Percentiles rank a stretch among this genome's conserved stretches.
Conservation (phyloP, 2,888 invertebrate species). For the Scaptomyza polygonia region DNA sequence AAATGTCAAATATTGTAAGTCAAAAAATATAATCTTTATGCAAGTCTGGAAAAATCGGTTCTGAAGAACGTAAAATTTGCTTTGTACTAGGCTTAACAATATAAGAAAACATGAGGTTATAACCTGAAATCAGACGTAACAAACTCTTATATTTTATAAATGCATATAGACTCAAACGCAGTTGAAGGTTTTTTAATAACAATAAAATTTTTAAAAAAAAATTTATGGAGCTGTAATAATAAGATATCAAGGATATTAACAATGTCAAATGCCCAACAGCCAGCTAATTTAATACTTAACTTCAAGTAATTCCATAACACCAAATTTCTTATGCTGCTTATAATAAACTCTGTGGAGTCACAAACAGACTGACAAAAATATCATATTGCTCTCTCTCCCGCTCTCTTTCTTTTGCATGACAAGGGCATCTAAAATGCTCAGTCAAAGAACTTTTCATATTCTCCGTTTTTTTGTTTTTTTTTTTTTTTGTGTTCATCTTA, state of each 20-base stretch:
- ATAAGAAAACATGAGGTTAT: too few species aligned
- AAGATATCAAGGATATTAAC: not conserved
- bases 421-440: slow-evolving; percentile 56
- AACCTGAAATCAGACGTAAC: too few species aligned
- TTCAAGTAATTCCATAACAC: not conserved
- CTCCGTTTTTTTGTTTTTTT: slow-evolving; percentile 31
- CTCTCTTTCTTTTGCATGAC: slow-evolving; percentile 1
- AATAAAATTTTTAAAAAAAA: not conserved
- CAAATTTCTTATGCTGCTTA: slow-evolving; percentile 10
- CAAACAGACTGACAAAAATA: slow-evolving; percentile 44
- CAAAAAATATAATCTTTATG: too few species aligned
- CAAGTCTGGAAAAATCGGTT: too few species aligned
- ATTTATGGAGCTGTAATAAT: too few species aligned
- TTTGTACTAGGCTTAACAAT: too few species aligned
- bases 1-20: too few species aligned
- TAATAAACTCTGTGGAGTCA: slow-evolving; percentile 40
- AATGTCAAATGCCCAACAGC: not conserved
- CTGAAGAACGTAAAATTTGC: too few species aligned
- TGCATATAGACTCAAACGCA: too few species aligned
- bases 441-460: slow-evolving; percentile 69
- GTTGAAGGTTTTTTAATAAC: too few species aligned
- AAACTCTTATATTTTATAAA: too few species aligned
- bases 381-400: slow-evolving; percentile 18
- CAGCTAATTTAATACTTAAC: not conserved
- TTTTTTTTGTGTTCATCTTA: slow-evolving; percentile 22